Base-by-base conservation (phyloP, 2,888 invertebrate species). In the Arctia plantaginis region DNA sequence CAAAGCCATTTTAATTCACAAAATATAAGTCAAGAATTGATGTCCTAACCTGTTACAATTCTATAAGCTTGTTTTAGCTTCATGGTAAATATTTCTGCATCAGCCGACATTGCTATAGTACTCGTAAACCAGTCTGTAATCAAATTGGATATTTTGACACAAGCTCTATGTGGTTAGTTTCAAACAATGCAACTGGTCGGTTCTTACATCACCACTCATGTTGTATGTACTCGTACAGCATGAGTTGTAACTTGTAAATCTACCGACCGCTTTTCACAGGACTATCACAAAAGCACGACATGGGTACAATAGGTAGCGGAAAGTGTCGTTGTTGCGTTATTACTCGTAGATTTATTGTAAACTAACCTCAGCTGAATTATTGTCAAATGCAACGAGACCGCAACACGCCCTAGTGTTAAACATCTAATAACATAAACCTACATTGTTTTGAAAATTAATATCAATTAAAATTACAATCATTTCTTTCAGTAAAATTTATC, bases 311-410 rank as follows among this genome's bases (percentile, higher is more conserved):
- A 23, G 55, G 71, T 47, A 44, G 64, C 68, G 23, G 62, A 74
- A 35, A 47, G 18, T 67, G 67, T 67, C 39, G 33, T 12, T 64
- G 51, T 66, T 66, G 62, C 66, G 70, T 71, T 55, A 77, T 66
- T n/a, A n/a, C n/a, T n/a, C n/a, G n/a, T 73, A 41, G 69, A 68
- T 72, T 75, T 72, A 72, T 55, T 27, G 65, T 64, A 44, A 74
- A 41, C 27, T 51, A 71, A 67, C 70, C 72, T 39, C 66, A 59
- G 47, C 23, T 33, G 73, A 62, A 66, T 55, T 65, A 70, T 75
- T 77, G 80, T 72, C 78, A 74, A 71, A 65, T 65, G 35, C 75
- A 74, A 74, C 23, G 35, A 44, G 18, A 62, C 65, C 41, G 59
- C 72, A 55, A 41, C n/a, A 39, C 55, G 80, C 66, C 67, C 27